Evolutionary conservation across 2,797 vertebrate species (phyloP).

Genomic region (Linurgus olivaceus): DNA sequence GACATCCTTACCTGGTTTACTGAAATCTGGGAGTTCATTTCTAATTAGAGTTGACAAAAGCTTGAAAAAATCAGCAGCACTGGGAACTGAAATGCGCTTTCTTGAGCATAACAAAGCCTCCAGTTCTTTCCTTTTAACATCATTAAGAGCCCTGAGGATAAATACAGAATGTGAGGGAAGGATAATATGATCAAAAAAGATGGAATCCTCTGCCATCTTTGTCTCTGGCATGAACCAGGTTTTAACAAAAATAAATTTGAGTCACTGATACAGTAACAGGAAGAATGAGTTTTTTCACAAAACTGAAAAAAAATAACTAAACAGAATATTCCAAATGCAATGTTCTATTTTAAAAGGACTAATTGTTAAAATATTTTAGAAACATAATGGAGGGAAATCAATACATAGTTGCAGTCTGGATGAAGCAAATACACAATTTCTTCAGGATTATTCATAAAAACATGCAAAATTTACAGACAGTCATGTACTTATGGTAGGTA

Average conservation of each 20-base stretch:
- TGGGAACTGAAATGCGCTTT: conserved; percentile 7
- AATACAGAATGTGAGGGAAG: not conserved
- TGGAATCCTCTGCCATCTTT: not conserved
- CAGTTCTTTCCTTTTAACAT: conserved; percentile 2
- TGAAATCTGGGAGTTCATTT: conserved; percentile 3
- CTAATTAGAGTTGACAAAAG: conserved; percentile 39
- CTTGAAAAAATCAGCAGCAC: not conserved
- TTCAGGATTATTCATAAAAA: not conserved
- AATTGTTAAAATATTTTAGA: not conserved
- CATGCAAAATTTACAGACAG: not conserved
- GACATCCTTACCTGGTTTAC: not conserved
- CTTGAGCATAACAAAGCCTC: conserved; percentile 8
- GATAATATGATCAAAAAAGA: conserved; percentile 10
- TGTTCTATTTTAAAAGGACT: not conserved
- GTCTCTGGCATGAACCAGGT: not conserved
- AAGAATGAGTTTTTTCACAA: not conserved
- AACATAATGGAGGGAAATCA: not conserved
- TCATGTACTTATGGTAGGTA: not conserved
- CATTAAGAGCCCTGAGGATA: conserved; percentile 13
- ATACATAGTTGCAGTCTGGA: not conserved
- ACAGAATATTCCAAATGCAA: not conserved
- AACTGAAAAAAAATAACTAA: not conserved
- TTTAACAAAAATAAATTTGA: not conserved
- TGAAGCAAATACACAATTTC: not conserved
- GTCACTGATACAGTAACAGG: not conserved